Base-by-base conservation (phyloP, 2,113 vertebrate genomes). In the Hydrolagus affinis region DNA sequence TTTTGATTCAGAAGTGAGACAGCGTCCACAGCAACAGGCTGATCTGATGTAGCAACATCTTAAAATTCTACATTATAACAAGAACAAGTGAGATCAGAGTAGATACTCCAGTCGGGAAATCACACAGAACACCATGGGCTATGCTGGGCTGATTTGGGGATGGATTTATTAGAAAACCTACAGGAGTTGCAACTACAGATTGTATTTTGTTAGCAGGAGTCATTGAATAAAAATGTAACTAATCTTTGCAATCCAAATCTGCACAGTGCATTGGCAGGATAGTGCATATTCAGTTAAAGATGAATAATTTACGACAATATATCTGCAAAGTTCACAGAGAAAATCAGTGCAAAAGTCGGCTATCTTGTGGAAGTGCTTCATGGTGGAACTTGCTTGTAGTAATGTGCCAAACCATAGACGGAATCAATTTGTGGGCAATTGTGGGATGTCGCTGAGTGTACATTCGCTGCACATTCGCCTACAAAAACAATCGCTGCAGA, bases 161-260 rank as follows among this genome's bases (percentile, higher is more conserved):
- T 83, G 62, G 60, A 23, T 30, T 83, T 28, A 66, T 66, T 83
- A n/a, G 23, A 21, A 28, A 77, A 60, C 11, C 6, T 83, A 64
- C 30, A 83, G 30, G 73, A 21, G 60, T 64, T 23, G 12, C 70
- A 83, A 83, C 77, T 28, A 12, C 77, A 83, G 25, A 15, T 66
- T 83, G 23, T 30, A 19, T 64, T 83, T 66, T 83, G 70, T 30
- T 66, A 83, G 64, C 25, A 83, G 14, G 60, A 83, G 60, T 83
- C 78, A 83, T 83, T 83, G 60, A 83, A 15, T 14, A 83, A 83
- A 83, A 83, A 83, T 83, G 60, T 25, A 66, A 15, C 25, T 83
- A 83, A 83, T 83, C 62, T 60, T 83, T 28, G 19, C 66, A 83
- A 83, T 83, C 78, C 64, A 15, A 83, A 28, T 21, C 78, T 10